phyloP scores from a whole-genome alignment of 2,113 vertebrate species.

The Pseudorectes ferrugineus region DNA sequence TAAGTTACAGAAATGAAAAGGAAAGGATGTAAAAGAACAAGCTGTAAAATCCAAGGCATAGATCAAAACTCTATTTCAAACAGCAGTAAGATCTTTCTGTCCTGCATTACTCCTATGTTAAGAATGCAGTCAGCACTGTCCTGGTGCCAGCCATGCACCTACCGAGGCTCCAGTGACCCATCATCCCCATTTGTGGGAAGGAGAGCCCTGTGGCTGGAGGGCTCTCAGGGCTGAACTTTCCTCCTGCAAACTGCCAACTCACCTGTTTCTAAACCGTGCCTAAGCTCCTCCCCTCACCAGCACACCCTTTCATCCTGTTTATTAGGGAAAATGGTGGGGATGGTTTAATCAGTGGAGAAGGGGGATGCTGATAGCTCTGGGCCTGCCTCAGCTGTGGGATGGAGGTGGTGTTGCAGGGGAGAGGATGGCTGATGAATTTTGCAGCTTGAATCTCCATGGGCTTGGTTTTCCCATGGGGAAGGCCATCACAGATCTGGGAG shows the following conservation, averaged over 20 bases:
- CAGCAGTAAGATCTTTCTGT: background rate
- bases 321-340: background rate
- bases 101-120: background rate
- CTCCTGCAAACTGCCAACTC: background rate
- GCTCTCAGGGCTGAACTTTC: background rate
- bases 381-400: background rate
- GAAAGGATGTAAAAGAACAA: background rate
- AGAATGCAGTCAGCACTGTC: background rate
- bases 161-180: rapidly evolving
- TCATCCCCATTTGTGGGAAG: rapidly evolving
- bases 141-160: rapidly evolving
- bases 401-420: background rate
- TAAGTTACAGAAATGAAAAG: background rate
- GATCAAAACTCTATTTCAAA: background rate
- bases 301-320: background rate
- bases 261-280: background rate
- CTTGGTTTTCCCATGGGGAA: background rate
- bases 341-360: background rate
- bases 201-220: background rate
- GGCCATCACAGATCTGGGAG: background rate
- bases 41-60: background rate
- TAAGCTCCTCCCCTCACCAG: background rate
- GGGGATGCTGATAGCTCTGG: background rate
- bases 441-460: background rate
- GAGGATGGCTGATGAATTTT: background rate